A percentile compares a stretch with the other conserved stretches of the same genome.
phyloP scores from a whole-genome alignment of 2,888 invertebrate genomes.

The Drosophila affinis region DNA sequence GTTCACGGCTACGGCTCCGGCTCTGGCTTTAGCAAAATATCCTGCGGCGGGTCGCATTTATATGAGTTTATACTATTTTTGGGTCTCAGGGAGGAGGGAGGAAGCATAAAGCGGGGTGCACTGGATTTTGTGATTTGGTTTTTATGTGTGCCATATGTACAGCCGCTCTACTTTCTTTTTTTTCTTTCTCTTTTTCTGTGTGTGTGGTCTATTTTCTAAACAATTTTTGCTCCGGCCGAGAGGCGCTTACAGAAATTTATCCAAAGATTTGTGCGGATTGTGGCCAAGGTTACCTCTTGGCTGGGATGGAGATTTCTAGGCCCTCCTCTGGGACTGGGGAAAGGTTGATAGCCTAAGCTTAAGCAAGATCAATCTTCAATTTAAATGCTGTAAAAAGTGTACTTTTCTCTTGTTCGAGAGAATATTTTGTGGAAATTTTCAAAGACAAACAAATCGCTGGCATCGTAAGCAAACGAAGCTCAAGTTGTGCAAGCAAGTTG shows the following conservation, averaged over 20 bases:
- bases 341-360: too few relatives aligned
- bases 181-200: neutral
- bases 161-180: conserved; percentile 3
- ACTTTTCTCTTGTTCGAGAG: neutral
- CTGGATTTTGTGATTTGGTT: conserved; percentile 75
- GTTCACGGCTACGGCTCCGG: conserved; percentile 47
- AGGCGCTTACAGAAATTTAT: conserved; percentile 53
- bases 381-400: neutral
- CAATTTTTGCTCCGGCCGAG: conserved; percentile 34
- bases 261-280: conserved; percentile 59
- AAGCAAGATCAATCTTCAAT: neutral
- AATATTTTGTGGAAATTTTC: conserved; percentile 26
- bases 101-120: conserved; percentile 27
- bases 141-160: conserved; percentile 55
- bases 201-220: conserved; percentile 11
- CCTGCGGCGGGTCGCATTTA: conserved; percentile 70
- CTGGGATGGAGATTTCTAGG: neutral
- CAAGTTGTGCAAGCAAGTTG: conserved; percentile 9
- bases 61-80: conserved; percentile 66
- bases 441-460: conserved; percentile 44
- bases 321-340: too few relatives aligned
- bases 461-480: conserved; percentile 31
- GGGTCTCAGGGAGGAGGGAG: neutral
- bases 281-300: conserved; percentile 36
- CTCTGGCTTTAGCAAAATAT: conserved; percentile 70